Conservation (phyloP, 2,797 vertebrate species). For the Fistularia tabacaria region DNA sequence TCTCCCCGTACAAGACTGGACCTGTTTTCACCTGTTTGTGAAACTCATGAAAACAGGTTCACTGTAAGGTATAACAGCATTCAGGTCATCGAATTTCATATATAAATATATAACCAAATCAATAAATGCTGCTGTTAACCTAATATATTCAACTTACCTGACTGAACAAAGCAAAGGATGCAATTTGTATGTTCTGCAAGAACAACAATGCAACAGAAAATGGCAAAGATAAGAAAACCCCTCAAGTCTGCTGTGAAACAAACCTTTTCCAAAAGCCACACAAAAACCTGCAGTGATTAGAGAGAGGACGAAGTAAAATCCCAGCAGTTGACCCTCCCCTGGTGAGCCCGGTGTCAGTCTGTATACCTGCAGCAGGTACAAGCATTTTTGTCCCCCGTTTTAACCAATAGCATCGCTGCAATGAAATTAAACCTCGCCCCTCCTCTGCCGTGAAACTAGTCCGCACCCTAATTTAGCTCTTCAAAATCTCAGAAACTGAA, state of each 20-base stretch:
- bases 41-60: conserved; percentile 18
- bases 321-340: conserved; percentile 31
- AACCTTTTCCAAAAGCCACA: conserved; percentile 34
- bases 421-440: conserved; percentile 54
- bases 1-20: conserved; percentile 67
- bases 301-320: conserved; percentile 42
- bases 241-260: conserved; percentile 19
- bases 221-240: neutral
- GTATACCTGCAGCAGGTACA: conserved; percentile 75
- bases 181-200: no score
- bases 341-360: conserved; percentile 67
- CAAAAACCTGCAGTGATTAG: conserved; percentile 8
- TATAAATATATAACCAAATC: no score
- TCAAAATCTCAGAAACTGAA: no score
- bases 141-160: no score
- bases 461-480: conserved; percentile 58
- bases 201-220: neutral
- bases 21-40: conserved; percentile 41
- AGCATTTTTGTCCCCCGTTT: conserved; percentile 74
- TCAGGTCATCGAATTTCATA: no score
- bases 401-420: conserved; percentile 75
- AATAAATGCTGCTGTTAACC: no score
- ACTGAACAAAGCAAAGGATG: no score
- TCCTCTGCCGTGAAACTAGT: conserved; percentile 37
- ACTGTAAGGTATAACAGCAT: no score